Percentiles rank a stretch among this genome's conserved stretches.
These are phyloP conservation scores for Arion vulgaris DNA, from an alignment of 1,140 invertebrate genomes.

Conservation along the genomic window DNA sequence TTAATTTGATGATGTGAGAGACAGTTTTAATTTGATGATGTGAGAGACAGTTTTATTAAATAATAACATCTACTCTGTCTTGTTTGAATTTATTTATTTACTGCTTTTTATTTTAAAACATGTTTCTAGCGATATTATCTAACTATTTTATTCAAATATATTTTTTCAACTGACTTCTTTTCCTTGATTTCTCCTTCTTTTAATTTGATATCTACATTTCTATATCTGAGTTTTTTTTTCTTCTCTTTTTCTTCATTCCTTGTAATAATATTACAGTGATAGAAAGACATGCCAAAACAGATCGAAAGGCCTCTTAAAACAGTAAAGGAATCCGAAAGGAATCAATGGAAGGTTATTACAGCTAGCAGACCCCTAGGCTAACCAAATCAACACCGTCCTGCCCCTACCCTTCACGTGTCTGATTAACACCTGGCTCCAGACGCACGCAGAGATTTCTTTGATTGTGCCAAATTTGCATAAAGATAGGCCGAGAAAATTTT, in stretches of 20 bases:
- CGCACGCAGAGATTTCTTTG: neutral
- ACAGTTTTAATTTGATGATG: no score
- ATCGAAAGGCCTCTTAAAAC: neutral
- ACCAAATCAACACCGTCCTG: neutral
- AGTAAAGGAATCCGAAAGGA: neutral
- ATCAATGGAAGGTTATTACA: slow-evolving; percentile 11
- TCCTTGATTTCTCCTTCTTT: no score
- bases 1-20: no score
- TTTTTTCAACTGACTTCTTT: no score
- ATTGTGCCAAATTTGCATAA: slow-evolving; percentile 17
- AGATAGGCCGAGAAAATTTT: slow-evolving; percentile 6
- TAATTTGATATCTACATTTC: neutral
- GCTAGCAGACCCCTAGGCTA: neutral
- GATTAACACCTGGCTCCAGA: slow-evolving; percentile 5
- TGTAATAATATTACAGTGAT: neutral
- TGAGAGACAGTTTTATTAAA: no score
- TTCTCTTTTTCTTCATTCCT: neutral
- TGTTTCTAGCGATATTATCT: no score
- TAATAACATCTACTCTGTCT: no score
- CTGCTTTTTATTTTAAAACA: no score
- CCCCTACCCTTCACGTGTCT: neutral
- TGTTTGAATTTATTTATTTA: no score
- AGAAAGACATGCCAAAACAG: neutral
- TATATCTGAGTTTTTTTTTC: neutral
- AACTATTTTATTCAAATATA: no score